Evolutionary conservation across 1,140 invertebrate genomes (phyloP), one percentile per base, ranked within the genome.

Genomic region (Eubasilissa regina): DNA sequence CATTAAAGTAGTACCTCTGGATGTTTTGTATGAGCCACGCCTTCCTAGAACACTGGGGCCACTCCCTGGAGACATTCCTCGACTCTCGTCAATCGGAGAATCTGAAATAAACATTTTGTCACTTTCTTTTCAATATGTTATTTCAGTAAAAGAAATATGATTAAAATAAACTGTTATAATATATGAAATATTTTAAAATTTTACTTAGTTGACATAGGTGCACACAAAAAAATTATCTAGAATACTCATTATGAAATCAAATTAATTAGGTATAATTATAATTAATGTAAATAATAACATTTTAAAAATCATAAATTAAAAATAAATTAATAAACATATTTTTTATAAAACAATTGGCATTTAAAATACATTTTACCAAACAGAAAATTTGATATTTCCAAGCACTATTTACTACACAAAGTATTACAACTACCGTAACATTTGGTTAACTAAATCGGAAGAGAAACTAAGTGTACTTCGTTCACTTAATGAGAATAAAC

Each of bases 21-120:
- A 95, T 60, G 94, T 95, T 90, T 95, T 95, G 88, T 95, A 95
- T n/a, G 94, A 95, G 87, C 94, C 94, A 80, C 94, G 91, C 25
- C 95, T 91, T 78, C 94, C 94, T 73, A 95, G 90, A 75, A 89
- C 92, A 84, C 91, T 92, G 75, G 91, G 89, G 76, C 92, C 93
- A 85, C 92, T 91, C 85, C 92, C 92, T 15, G 94, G 93, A 0
- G 93, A 94, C 84, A 93, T 92, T 79, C 92, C 93, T 86, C 93
- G 90, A 85, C 93, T 93, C 84, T 96, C 95, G 85, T 95, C 94
- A 48, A 87, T 86, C 44, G 94, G 94, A 21, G 94, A 95, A 91
- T 95, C 94, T 94, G 92, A 89, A 88, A 90, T 87, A 73, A 66
- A 51, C 48, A 51, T 12, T 51, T 15, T 1, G 9, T 51, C 8